Evolutionary conservation across 1,140 invertebrate genomes (phyloP).

Genomic region (Drosophila bifasciata): DNA sequence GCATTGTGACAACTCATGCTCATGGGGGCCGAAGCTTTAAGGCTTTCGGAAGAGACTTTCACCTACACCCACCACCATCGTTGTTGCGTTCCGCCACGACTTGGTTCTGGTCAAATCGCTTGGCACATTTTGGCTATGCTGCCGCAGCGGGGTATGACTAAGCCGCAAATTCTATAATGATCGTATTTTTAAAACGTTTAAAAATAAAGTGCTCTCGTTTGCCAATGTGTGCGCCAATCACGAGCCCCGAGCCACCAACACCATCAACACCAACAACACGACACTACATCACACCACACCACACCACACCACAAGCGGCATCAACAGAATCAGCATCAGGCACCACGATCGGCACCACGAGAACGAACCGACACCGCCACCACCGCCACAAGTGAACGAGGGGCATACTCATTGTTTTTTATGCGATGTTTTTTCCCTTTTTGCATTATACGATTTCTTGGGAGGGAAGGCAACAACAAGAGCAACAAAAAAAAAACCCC

Average conservation of each 20-base stretch:
- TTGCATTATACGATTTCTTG: no score
- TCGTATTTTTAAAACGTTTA: constrained; percentile 80
- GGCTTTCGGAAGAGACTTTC: constrained; percentile 20
- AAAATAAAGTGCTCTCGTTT: constrained; percentile 82
- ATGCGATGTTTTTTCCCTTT: constrained; percentile 33
- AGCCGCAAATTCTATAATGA: constrained; percentile 77
- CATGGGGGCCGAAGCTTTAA: constrained; percentile 20
- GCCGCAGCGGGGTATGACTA: constrained; percentile 63
- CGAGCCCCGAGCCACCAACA: constrained; percentile 44
- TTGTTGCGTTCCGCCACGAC: background rate
- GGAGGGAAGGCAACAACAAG: background rate
- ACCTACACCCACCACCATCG: background rate
- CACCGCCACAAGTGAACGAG: constrained; percentile 13
- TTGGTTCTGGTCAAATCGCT: constrained; percentile 56
- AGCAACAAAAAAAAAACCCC: background rate
- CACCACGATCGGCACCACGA: no score
- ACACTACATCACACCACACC: constrained; percentile 7
- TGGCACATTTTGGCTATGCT: constrained; percentile 50
- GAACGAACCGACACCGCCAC: constrained; percentile 5
- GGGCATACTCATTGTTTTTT: constrained; percentile 43
- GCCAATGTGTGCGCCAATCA: constrained; percentile 80
- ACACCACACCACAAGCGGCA: constrained; percentile 3
- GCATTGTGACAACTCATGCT: constrained; percentile 28
- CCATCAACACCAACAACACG: background rate
- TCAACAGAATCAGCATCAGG: background rate